A percentile compares a stretch with the other conserved stretches of the same genome.
Conservation (phyloP, 2,113 vertebrate genomes). For the Brachypteracias leptosomus region DNA sequence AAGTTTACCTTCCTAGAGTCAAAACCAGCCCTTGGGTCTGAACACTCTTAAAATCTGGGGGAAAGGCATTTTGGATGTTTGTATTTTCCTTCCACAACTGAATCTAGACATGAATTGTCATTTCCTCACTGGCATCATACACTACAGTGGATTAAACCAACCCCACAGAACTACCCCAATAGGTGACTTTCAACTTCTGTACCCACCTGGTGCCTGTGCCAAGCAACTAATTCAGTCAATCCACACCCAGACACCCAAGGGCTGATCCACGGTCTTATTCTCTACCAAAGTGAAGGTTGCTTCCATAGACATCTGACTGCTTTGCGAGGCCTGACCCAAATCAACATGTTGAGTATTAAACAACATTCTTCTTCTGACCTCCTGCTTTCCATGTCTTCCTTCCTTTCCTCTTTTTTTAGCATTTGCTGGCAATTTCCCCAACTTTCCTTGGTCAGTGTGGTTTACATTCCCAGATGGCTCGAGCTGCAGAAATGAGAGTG, state of each 20-base stretch:
- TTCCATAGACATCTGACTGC: fast-evolving
- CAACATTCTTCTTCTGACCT: neutral
- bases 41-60: neutral
- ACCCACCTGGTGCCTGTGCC: neutral
- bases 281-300: neutral
- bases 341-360: neutral
- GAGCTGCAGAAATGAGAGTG: neutral
- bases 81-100: neutral
- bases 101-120: fast-evolving
- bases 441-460: neutral
- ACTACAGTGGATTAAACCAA: neutral
- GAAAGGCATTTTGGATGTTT: neutral
- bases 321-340: neutral
- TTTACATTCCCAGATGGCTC: constrained; percentile 3
- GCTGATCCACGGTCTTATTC: neutral
- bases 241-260: neutral
- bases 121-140: neutral
- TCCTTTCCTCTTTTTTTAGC: neutral
- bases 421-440: constrained; percentile 2
- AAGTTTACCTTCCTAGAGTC: constrained; percentile 32
- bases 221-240: neutral
- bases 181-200: neutral
- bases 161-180: neutral
- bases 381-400: neutral
- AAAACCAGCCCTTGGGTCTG: neutral